Evolutionary conservation across 2,797 vertebrate genomes (phyloP), one percentile per base, ranked within the genome.

Genomic region (Pseudochirops cupreus): DNA sequence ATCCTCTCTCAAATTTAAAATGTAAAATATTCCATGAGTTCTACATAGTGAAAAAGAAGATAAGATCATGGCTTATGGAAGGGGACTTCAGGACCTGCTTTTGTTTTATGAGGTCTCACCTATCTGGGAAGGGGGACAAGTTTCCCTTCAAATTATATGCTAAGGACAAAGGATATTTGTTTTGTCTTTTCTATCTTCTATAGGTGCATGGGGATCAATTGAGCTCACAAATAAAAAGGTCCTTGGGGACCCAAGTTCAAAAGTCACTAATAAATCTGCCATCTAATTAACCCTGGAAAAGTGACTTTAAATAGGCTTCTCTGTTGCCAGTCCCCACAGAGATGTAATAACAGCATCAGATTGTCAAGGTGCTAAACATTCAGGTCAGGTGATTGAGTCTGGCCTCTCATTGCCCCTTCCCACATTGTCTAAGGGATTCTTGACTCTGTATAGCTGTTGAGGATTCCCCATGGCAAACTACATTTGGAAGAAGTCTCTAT

Each of bases 111-210:
- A 46, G 46, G 18, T 67, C 56, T 92, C 31, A 93, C 24, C 39
- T 92, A 2, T 56, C 52, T 93, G 28, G n/a, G 16, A 0, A 55
- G 31, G 12, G 52, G 91, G 55, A 3, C 46, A 50, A 16, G 39
- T 87, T 87, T 46, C 39, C 39, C 21, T 87, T 10, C n/a, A 50
- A 46, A 46, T 9, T 58, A 82, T 74, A 29, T 7, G 46, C 13
- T 92, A 91, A 90, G 2, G 87, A 82, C 13, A 21, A 39, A 46
- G 91, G 59, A 91, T 24, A 24, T 92, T 93, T 93, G 53, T 6
- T 92, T 95, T 93, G 56, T 95, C 90, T 96, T 46, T 91, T 92
- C 92, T 93, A 92, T 96, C 92, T 90, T 56, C 56, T 24, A 26
- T 46, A 50, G 21, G 21, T 26, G 12, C 74, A 87, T 46, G 39